Evolutionary conservation across 2,113 vertebrate species (phyloP).

Genomic region (Genyomyrus donnyi): DNA sequence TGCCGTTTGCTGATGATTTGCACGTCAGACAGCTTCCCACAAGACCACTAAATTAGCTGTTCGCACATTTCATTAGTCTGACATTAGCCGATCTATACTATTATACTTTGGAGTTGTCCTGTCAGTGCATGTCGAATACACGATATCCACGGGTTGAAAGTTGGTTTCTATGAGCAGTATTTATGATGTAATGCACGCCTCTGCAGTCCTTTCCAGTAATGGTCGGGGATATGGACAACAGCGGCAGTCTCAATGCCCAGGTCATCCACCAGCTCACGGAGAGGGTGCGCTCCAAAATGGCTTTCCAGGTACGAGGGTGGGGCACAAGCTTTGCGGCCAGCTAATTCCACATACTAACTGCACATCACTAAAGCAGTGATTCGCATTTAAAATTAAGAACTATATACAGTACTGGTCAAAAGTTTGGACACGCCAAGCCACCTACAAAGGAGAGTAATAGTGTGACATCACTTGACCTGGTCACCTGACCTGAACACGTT

Average conservation of each 20-base stretch:
- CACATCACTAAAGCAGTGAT: neutral
- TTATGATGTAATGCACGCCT: neutral
- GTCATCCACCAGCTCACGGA: constrained; percentile 77
- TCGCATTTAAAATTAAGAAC: neutral
- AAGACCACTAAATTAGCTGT: neutral
- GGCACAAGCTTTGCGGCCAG: neutral
- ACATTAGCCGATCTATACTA: neutral
- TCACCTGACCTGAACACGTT: neutral
- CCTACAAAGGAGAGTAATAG: neutral
- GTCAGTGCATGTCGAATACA: neutral
- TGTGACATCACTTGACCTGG: neutral
- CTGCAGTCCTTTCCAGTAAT: constrained; percentile 79
- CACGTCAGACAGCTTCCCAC: neutral
- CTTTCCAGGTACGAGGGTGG: constrained; percentile 66
- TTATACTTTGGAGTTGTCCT: neutral
- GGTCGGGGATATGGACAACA: constrained; percentile 85
- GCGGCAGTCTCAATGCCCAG: constrained; percentile 81
- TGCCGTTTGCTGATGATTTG: neutral
- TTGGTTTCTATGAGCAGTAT: neutral
- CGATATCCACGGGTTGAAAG: neutral
- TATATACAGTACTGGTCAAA: neutral
- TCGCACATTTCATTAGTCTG: neutral
- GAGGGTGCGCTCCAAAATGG: constrained; percentile 75
- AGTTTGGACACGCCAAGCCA: neutral
- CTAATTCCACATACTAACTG: neutral